A percentile compares a stretch with the other conserved stretches of the same genome.
Conservation (phyloP, 2,113 vertebrate genomes). For the Polypterus senegalus region DNA sequence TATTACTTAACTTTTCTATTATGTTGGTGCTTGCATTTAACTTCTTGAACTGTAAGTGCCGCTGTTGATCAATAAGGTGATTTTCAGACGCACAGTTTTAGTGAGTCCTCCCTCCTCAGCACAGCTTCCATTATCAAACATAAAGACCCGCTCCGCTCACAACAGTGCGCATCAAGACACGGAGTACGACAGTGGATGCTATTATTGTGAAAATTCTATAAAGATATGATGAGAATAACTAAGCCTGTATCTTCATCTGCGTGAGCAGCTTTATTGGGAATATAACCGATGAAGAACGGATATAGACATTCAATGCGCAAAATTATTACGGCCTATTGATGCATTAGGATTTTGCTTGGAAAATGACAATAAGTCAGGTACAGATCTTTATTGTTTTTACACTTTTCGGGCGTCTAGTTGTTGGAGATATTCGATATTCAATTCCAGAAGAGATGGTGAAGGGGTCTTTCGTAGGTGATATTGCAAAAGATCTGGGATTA, state of each 20-base stretch:
- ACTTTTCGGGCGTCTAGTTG: constrained; percentile 4
- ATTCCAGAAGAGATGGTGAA: constrained; percentile 24
- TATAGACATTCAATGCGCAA: too few relatives aligned
- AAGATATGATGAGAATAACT: too few relatives aligned
- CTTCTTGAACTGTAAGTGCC: constrained; percentile 16
- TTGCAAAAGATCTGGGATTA: constrained; percentile 25
- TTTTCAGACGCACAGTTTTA: constrained; percentile 4
- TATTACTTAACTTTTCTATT: background rate
- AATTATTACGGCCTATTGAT: too few relatives aligned
- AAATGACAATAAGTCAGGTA: constrained; percentile 20
- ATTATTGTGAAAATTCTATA: too few relatives aligned
- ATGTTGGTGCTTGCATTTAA: background rate
- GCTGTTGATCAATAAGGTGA: constrained; percentile 17
- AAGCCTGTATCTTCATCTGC: too few relatives aligned
- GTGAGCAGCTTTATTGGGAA: too few relatives aligned
- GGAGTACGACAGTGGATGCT: too few relatives aligned
- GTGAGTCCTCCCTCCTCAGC: constrained; percentile 12
- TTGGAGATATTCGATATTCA: constrained; percentile 20
- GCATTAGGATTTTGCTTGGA: background rate
- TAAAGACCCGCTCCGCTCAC: too few relatives aligned
- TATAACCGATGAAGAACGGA: too few relatives aligned
- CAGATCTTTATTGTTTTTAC: constrained; percentile 11
- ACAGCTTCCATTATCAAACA: background rate
- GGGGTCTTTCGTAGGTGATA: constrained; percentile 24
- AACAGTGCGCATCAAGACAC: too few relatives aligned